Percentiles rank a stretch among this genome's conserved stretches.
These are phyloP conservation scores for Hylomyscus alleni DNA, from an alignment of 2,797 vertebrate species.

Conservation along the genomic window DNA sequence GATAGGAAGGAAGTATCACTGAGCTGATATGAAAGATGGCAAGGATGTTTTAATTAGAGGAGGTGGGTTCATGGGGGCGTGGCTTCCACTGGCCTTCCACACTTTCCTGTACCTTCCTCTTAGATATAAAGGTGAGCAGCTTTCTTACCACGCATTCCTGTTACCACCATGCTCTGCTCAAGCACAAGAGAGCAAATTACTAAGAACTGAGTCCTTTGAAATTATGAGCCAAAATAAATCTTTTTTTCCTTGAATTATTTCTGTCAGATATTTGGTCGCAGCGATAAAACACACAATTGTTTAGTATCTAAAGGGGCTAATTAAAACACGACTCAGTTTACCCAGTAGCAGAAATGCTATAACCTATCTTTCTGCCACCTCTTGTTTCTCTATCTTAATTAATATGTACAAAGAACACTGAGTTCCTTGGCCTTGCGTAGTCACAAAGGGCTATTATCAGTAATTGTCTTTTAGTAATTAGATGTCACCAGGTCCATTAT, in stretches of 20 bases:
- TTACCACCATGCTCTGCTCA: background rate
- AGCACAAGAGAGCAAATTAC: too few relatives aligned
- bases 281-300: background rate
- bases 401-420: conserved; percentile 56
- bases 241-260: background rate
- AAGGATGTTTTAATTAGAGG: background rate
- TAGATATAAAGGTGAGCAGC: background rate
- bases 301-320: background rate
- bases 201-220: background rate
- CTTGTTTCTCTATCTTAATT: conserved; percentile 45
- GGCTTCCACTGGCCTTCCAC: background rate
- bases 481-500: conserved; percentile 67
- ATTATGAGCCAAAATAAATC: background rate
- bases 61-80: background rate
- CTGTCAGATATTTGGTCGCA: background rate
- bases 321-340: conserved; percentile 68
- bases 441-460: conserved; percentile 73
- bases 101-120: background rate
- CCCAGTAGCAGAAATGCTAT: background rate
- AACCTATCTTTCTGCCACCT: conserved; percentile 16
- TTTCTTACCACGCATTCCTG: too few relatives aligned
- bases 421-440: conserved; percentile 36
- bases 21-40: background rate
- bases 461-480: conserved; percentile 79
- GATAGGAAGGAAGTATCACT: background rate